Base-by-base conservation (phyloP, 2,888 invertebrate species). In the Latheticus oryzae region DNA sequence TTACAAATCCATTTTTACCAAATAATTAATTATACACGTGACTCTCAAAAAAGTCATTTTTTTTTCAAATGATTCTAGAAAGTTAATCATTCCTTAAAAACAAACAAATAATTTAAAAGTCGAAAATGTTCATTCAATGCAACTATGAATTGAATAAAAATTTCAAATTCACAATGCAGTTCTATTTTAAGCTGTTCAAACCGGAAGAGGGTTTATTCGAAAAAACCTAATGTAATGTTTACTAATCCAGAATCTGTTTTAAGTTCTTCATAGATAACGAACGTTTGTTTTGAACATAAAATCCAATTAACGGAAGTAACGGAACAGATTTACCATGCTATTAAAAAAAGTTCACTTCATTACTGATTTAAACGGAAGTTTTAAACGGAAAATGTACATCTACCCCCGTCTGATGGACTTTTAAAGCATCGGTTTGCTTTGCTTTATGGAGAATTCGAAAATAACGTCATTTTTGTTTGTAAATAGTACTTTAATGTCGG, bases 261-360 rank as follows among this genome's bases (percentile, higher is more conserved):
- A n/a, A n/a, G n/a, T n/a, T n/a, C n/a, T n/a, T n/a, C n/a, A n/a
- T n/a, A n/a, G n/a, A n/a, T n/a, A n/a, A n/a, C n/a, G n/a, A n/a
- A n/a, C n/a, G n/a, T n/a, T n/a, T n/a, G n/a, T n/a, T n/a, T n/a
- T n/a, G n/a, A n/a, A 28, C 45, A 32, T 45, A 45, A 45, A 45
- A 45, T 13, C 12, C 45, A 32, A 45, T 45, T 45, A 45, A 32
- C 17, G 45, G 45, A 45, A 30, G 45, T 45, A 45, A 45, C 32
- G 32, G 45, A 21, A 32, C 13, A 19, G 32, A 32, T 12, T 17
- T 26, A 28, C 23, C 15, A 24, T n/a, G 17, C 8, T 8, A 8
- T 17, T 35, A 35, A 35, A 16, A 35, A 35, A 35, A n/a, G 40
- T 12, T 40, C 19, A 40, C 7, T 40, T 40, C 40, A 40, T 40